Conservation (phyloP, 2,797 vertebrate genomes). For the Gymnodraco acuticeps region DNA sequence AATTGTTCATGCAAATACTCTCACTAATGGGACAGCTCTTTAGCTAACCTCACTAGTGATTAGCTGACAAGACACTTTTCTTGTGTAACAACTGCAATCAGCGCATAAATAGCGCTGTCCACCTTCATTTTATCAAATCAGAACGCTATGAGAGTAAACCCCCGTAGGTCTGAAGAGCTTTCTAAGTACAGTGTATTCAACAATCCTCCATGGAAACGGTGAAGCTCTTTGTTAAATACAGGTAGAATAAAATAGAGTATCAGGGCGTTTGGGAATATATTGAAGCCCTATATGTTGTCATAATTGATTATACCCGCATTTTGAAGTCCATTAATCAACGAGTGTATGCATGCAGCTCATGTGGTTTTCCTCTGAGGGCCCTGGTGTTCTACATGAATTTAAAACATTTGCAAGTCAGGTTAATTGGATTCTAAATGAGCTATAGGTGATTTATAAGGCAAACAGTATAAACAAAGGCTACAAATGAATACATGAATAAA, state of each 20-base stretch:
- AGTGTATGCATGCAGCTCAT: background rate
- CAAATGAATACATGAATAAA: constrained; percentile 39
- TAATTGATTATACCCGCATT: constrained; percentile 6
- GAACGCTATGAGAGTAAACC: constrained; percentile 35
- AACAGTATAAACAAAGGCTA: background rate
- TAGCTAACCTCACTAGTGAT: constrained; percentile 57
- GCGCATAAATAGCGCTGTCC: constrained; percentile 73
- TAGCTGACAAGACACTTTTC: constrained; percentile 69
- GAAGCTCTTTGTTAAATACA: constrained; percentile 27
- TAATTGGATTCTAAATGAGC: background rate
- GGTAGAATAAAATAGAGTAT: constrained; percentile 16
- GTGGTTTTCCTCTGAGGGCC: background rate
- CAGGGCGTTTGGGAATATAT: background rate
- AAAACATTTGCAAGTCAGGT: background rate
- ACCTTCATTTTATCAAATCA: constrained; percentile 69
- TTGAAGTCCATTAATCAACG: background rate
- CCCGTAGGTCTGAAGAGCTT: constrained; percentile 20
- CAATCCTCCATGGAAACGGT: background rate
- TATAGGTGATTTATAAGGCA: background rate
- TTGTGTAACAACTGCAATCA: constrained; percentile 72
- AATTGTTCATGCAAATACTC: constrained; percentile 32
- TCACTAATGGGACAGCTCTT: constrained; percentile 59
- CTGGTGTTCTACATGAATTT: background rate
- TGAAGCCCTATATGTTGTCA: constrained; percentile 3
- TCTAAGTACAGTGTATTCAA: constrained; percentile 16